phyloP scores from a whole-genome alignment of 2,888 invertebrate species.

The Anorthoa munda region DNA sequence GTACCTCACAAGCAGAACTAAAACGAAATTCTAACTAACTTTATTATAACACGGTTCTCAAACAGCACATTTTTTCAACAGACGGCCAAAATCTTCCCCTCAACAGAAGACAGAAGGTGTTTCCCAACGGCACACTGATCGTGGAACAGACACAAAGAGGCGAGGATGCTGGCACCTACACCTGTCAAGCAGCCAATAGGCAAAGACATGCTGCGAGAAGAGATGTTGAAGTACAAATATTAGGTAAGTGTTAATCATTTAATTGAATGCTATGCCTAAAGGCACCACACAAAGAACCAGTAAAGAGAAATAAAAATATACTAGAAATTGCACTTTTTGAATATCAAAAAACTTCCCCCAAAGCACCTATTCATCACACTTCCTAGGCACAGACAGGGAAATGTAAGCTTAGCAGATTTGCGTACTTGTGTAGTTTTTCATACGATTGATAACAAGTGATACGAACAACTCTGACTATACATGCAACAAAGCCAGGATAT shows the following conservation, averaged over 20 bases:
- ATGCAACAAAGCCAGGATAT: neutral
- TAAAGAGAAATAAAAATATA: neutral
- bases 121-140: constrained; percentile 96
- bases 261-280: neutral
- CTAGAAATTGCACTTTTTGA: neutral
- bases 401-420: neutral
- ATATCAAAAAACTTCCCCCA: neutral
- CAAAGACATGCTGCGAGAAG: constrained; percentile 95
- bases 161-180: constrained; percentile 97
- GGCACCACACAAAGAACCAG: too few relatives aligned
- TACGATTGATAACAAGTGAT: neutral
- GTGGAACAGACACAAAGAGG: constrained; percentile 96
- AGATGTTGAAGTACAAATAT: constrained; percentile 94
- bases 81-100: constrained; percentile 96
- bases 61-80: constrained; percentile 73
- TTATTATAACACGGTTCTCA: too few relatives aligned
- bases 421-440: neutral
- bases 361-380: neutral
- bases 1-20: neutral
- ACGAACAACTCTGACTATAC: neutral
- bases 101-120: constrained; percentile 96
- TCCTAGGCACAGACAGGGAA: neutral
- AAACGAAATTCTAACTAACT: neutral
- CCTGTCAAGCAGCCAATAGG: constrained; percentile 96
- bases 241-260: constrained; percentile 87